Base-by-base conservation (phyloP, 1,140 invertebrate genomes). In the Myzus persicae region DNA sequence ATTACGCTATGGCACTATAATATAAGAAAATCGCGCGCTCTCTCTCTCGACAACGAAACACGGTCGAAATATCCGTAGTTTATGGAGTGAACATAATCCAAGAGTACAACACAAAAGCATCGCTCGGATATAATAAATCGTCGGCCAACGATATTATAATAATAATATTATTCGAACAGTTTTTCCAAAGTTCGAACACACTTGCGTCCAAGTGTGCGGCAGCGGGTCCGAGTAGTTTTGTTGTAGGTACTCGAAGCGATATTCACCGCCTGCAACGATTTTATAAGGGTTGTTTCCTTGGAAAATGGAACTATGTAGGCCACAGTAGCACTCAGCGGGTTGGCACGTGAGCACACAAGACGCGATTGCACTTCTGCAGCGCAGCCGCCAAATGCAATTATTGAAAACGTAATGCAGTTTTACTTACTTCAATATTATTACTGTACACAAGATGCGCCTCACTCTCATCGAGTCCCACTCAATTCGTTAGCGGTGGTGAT, bases 21-120 rank as follows among this genome's bases (percentile, higher is more conserved):
- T 48, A 54, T 54, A 48, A 59, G 26, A 14, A 51, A 76, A 67
- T n/a, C 59, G 59, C 31, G 14, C 59, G 59, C n/a, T 11, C 14
- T 1, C n/a, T 31, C 31, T 59, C 54, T 76, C 59, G 14, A 76
- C 59, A 76, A 31, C 22, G 14, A 76, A 76, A 76, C 59, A 76
- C 59, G 59, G n/a, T 76, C n/a, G 14, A n/a, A 76, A 76, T 76
- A 76, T n/a, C 59, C 14, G 59, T 76, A 76, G 59, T 76, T 76
- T 76, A 76, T 76, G 59, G 59, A 76, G 59, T 76, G 59, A 76
- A 76, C 14, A 76, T 76, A 76, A 76, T 76, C 59, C 36, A 59
- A 8, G 54, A 26, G 46, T 48, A 59, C 54, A 59, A n/a, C 59
- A n/a, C 59, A 76, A 76, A 76, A 76, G 59, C 31, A 76, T 76